Evolutionary conservation across 2,113 vertebrate species (phyloP), one percentile per base, ranked within the genome.

Genomic region (Arvicanthis niloticus): DNA sequence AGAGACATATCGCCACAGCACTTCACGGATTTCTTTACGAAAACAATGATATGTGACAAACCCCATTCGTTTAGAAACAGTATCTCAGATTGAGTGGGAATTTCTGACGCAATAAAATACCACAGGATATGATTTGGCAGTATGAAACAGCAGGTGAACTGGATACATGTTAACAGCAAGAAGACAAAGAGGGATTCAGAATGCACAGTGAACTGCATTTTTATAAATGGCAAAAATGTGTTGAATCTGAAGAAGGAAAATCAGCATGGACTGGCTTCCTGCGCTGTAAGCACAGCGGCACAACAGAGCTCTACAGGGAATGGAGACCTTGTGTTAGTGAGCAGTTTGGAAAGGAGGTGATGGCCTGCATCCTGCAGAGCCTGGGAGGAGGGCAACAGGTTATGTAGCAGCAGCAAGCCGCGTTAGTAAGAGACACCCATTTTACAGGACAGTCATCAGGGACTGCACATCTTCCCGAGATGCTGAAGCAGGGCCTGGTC

Each of bases 401-500:
- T 9, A 88, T 45, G 95, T 60, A 75, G 75, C 80, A 87, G 97
- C 85, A 37, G 89, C 45, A 88, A 19, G 81, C 90, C 2, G 5
- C 1, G 76, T 99, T 98, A 98, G 98, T 98, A 97, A 94, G 77
- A 92, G 73, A 92, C 89, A 82, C 92, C 56, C 48, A 62, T 78
- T 81, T 96, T 97, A 98, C 72, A 70, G 95, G 77, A 75, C 48
- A 62, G 95, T 93, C 92, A 96, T 97, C 40, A 91, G 24, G 56
- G 68, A 94, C 97, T 70, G 96, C 89, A 84, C n/a, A 92, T 95
- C 95, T 97, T 94, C n/a, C 86, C 72, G 67, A 48, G 95, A 77
- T 68, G 97, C 98, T 48, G 96, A 98, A 98, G 98, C 99, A 93
- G 96, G 96, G 97, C 97, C 97, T 88, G 89, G 97, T 97, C 98